These are phyloP conservation scores for Dryobates pubescens DNA, from an alignment of 2,797 vertebrate genomes.

Conservation along the genomic window DNA sequence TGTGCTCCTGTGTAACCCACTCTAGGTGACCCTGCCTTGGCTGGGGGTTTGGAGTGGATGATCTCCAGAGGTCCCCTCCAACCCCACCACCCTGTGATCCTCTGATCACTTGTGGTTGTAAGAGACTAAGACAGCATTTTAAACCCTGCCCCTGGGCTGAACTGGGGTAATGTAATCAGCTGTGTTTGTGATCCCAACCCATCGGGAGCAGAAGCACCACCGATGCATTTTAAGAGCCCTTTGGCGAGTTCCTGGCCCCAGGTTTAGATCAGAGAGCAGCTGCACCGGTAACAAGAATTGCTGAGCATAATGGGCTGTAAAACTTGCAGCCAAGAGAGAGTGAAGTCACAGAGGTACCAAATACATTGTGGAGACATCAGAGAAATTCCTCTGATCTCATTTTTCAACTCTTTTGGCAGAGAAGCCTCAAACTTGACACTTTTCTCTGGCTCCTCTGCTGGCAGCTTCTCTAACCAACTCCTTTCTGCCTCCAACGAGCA, in stretches of 20 bases:
- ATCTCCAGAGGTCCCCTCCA: too few relatives aligned
- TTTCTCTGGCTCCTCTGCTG: background rate
- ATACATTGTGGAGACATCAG: background rate
- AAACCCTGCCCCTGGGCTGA: background rate
- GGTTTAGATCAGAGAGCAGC: background rate
- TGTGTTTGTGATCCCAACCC: too few relatives aligned
- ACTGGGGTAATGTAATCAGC: background rate
- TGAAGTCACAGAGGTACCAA: background rate
- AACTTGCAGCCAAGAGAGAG: background rate
- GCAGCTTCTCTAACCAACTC: background rate
- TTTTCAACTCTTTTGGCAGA: background rate
- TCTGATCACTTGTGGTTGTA: too few relatives aligned
- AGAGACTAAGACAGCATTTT: accelerated
- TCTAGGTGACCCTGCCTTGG: too few relatives aligned
- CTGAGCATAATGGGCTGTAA: background rate
- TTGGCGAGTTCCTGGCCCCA: background rate
- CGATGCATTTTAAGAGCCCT: background rate
- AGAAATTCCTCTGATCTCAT: background rate
- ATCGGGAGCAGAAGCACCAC: accelerated
- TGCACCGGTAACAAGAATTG: background rate
- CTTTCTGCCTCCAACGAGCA: background rate
- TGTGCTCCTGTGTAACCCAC: too few relatives aligned
- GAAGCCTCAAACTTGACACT: background rate
- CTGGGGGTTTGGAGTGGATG: too few relatives aligned
- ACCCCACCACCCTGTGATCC: too few relatives aligned